Evolutionary conservation across 2,888 invertebrate species (phyloP).

Genomic region (Brenthis daphne): DNA sequence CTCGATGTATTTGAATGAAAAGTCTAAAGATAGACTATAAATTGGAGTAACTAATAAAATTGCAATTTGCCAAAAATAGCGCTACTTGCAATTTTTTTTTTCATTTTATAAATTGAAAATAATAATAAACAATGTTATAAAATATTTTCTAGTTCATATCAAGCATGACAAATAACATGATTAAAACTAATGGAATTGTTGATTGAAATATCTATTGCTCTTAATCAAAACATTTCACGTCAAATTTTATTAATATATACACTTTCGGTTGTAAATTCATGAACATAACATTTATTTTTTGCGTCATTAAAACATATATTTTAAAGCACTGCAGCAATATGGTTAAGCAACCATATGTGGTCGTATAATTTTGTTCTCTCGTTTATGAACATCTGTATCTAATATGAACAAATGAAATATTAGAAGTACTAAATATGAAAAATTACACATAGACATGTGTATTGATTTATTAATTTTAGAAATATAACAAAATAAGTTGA

Average conservation of each 20-base stretch:
- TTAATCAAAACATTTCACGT: neutral
- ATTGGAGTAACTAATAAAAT: no score
- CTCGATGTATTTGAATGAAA: no score
- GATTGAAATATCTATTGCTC: no score
- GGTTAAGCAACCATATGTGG: neutral
- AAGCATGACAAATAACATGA: no score
- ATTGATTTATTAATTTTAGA: neutral
- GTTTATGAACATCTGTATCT: conserved; percentile 1
- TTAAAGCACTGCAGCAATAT: neutral
- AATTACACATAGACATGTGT: neutral
- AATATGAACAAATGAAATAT: conserved; percentile 3
- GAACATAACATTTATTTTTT: neutral
- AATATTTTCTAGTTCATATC: no score
- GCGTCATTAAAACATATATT: neutral
- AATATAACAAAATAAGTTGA: neutral
- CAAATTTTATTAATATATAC: neutral
- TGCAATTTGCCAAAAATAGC: no score
- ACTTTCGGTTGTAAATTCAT: neutral
- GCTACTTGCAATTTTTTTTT: no score
- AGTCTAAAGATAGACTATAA: no score
- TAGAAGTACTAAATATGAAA: neutral
- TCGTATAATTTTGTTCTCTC: conserved; percentile 3
- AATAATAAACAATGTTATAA: no score
- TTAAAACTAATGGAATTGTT: no score
- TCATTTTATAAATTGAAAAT: no score